Conservation (phyloP, 1,140 invertebrate species). For the Zaprionus lachaisei region DNA sequence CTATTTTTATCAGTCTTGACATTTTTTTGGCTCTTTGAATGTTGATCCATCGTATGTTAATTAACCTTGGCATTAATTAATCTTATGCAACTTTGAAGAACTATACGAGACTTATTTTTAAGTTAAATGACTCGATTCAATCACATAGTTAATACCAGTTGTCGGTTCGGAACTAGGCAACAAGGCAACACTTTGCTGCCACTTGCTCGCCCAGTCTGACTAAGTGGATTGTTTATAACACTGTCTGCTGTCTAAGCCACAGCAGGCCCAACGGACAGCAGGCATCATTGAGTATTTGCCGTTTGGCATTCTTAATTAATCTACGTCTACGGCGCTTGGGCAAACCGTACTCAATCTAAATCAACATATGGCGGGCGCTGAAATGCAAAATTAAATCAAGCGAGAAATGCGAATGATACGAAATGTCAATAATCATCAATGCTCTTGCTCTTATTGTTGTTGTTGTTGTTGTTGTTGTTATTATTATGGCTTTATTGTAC, state of each 20-base stretch:
- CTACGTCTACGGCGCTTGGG: background rate
- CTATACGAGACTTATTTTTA: background rate
- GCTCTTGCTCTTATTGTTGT: too few relatives aligned
- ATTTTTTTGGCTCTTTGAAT: slow-evolving; percentile 4
- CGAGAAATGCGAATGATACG: background rate
- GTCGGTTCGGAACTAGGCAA: background rate
- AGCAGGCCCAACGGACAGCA: background rate
- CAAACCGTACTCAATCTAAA: slow-evolving; percentile 20
- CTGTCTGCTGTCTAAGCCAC: slow-evolving; percentile 2
- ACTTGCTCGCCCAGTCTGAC: background rate
- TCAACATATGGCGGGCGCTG: background rate
- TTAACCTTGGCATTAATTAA: background rate
- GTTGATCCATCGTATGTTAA: slow-evolving; percentile 1
- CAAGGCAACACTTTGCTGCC: background rate
- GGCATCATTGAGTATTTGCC: background rate
- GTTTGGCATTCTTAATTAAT: slow-evolving; percentile 13
- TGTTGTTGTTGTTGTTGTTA: slow-evolving; percentile 11
- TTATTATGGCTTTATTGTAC: background rate
- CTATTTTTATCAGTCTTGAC: slow-evolving; percentile 21
- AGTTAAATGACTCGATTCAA: background rate
- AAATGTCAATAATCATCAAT: background rate
- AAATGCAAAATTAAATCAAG: slow-evolving; percentile 20
- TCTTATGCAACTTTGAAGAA: background rate
- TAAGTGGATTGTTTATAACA: background rate
- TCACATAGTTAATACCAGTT: background rate